Base-by-base conservation (phyloP, 2,888 invertebrate genomes). In the Archips crataeganus region DNA sequence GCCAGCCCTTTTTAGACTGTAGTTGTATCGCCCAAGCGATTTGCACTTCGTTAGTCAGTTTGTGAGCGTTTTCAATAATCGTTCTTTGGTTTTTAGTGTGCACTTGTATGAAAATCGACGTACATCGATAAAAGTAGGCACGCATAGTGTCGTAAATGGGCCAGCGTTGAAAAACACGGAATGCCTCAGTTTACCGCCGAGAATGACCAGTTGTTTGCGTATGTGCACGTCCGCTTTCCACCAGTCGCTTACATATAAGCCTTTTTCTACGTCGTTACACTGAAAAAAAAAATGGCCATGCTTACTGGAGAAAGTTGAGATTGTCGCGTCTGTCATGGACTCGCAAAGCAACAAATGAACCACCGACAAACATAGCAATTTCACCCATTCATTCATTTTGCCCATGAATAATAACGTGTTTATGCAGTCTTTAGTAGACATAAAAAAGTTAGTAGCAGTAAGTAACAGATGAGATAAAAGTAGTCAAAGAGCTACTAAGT, bases 101-200 rank as follows among this genome's bases (percentile, higher is more conserved):
- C 5, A 39, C 23, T 23, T 15, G 2, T 15, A 62, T 42, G 15
- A 13, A 47, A 51, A 13, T 32, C 32, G 63, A 82, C 87, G 79
- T 81, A 91, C 92, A 62, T 86, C 85, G 49, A 90, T 82, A 76
- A 91, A 91, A 0, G 90, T 89, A n/a, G 85, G 75, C 13, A 91
- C 77, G 51, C 87, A 89, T 1, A 91, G 72, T 0, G 78, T 79
- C 0, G 85, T 82, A 65, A 85, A 90, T 0, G 89, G 88, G 1
- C 92, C 92, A 57, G 90, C 92, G 2, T 82, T 77, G 63, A 90
- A 80, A 64, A 81, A 71, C 9, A 87, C 79, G 0, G 79, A 76
- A 0, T 76, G 74, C 8, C 82, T 78, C 39, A 91, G 75, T 76
- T 90, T 90, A 0, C 87, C 88, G 51, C 86, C 87, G 3, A 92